Evolutionary conservation across 64 coral and sea anemone genomes (phyloP), one percentile per base, ranked within the genome.

Genomic region (Porites lutea): DNA sequence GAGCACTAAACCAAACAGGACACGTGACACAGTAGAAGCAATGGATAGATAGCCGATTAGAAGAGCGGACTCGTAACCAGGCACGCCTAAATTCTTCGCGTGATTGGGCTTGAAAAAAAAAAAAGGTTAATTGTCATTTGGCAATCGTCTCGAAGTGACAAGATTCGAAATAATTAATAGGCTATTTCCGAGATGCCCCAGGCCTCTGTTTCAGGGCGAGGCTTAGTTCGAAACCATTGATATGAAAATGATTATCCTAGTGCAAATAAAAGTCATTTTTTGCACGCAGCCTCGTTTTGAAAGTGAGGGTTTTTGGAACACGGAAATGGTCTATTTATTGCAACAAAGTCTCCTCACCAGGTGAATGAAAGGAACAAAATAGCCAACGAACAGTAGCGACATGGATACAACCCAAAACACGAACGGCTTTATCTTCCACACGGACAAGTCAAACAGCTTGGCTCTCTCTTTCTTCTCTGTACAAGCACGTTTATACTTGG

Each of bases 351-450:
- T 43, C 57, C 95, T 93, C 71, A 96, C 95, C 90, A 96, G 52
- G 51, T 96, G 95, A 86, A 93, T 86, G 23, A 96, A 96, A 2
- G 95, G 95, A n/a, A 96, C 91, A 72, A 96, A 96, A 59, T 96
- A 96, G 43, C 95, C 95, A 1, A 96, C 12, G 78, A 96, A 96
- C 18, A 96, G 19, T 52, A 93, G 48, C 8, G 86, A 96, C 95
- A 93, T 96, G 20, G 95, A 93, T 3, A 96, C 8, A 8, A 93
- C 95, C 95, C 95, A 96, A 14, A 93, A 89, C 6, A 93, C 58
- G 52, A 93, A 96, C 2, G 95, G 62, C 21, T 93, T 96, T 59
- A 85, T 92, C 22, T 80, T 93, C 95, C 90, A 96, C 14, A 96
- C 95, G 14, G 60, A 86, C 27, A 92, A 78, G 69, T 96, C 95